Percentiles rank a stretch among this genome's conserved stretches.
phyloP scores from a whole-genome alignment of 2,113 vertebrate species.

The Chunga burmeisteri region DNA sequence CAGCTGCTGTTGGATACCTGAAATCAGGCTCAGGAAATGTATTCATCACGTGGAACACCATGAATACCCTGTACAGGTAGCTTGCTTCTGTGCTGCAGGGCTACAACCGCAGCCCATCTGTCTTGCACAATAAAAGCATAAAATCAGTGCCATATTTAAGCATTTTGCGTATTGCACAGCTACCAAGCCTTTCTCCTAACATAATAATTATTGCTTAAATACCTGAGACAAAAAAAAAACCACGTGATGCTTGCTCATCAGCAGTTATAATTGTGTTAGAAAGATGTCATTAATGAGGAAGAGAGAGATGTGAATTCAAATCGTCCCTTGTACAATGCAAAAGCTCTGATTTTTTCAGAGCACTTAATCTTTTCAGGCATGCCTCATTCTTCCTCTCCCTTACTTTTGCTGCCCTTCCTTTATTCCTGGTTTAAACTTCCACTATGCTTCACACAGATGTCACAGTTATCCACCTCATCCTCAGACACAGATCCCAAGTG shows the following conservation, averaged over 20 bases:
- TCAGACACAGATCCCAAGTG: not conserved
- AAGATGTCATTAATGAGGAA: not conserved
- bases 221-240: not conserved
- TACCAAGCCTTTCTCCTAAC: not conserved
- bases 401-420: not conserved
- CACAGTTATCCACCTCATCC: not conserved
- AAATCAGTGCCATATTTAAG: not conserved
- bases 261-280: not conserved
- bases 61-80: not conserved
- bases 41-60: not conserved
- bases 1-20: not conserved
- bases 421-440: not conserved
- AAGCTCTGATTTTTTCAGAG: not conserved
- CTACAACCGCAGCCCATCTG: not conserved
- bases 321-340: accelerated
- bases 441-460: not conserved
- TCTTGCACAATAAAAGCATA: not conserved
- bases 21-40: not conserved
- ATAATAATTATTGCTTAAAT: not conserved
- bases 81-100: not conserved
- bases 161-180: not conserved
- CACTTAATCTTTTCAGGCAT: not conserved
- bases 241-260: not conserved
- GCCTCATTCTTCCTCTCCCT: not conserved
- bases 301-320: not conserved